Conservation (phyloP, 2,888 invertebrate species). For the Eugnorisma glareosa region DNA sequence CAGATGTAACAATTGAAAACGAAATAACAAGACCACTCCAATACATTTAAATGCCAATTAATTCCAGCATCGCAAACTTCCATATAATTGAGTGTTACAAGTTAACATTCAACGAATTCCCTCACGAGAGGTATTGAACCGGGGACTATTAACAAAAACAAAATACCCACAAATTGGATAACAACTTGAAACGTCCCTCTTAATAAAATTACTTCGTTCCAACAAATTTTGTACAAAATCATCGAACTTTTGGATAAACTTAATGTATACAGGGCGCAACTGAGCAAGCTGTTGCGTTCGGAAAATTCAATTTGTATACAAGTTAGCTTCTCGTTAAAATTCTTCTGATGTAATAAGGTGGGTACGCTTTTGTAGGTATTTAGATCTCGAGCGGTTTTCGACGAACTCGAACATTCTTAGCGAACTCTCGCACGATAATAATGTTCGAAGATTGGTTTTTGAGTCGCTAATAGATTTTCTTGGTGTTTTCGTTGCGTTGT, state of each 20-base stretch:
- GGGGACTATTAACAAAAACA: conserved; percentile 63
- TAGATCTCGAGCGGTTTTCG: conserved; percentile 64
- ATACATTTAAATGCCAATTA: conserved; percentile 39
- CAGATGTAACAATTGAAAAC: conserved; percentile 13
- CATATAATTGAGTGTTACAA: conserved; percentile 49
- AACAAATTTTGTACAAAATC: conserved; percentile 83
- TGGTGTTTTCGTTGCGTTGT: conserved; percentile 50
- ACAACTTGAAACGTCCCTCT: conserved; percentile 71
- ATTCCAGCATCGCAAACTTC: conserved; percentile 33
- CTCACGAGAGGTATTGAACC: conserved; percentile 64
- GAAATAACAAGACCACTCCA: conserved; percentile 12
- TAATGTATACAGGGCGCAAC: conserved; percentile 80
- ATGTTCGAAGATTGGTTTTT: conserved; percentile 67
- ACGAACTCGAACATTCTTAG: conserved; percentile 68
- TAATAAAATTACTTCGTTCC: conserved; percentile 76
- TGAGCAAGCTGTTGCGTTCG: conserved; percentile 86
- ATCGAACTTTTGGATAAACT: conserved; percentile 86
- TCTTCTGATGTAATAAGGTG: conserved; percentile 87
- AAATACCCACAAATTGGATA: conserved; percentile 69
- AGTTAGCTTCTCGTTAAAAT: conserved; percentile 90
- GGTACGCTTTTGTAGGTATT: conserved; percentile 78
- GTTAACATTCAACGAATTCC: conserved; percentile 51
- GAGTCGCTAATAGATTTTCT: conserved; percentile 59
- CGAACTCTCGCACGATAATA: conserved; percentile 67
- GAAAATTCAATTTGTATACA: conserved; percentile 90